These are phyloP conservation scores for Drosophila pseudotalamancana DNA, from an alignment of 2,888 invertebrate genomes.

Conservation along the genomic window DNA sequence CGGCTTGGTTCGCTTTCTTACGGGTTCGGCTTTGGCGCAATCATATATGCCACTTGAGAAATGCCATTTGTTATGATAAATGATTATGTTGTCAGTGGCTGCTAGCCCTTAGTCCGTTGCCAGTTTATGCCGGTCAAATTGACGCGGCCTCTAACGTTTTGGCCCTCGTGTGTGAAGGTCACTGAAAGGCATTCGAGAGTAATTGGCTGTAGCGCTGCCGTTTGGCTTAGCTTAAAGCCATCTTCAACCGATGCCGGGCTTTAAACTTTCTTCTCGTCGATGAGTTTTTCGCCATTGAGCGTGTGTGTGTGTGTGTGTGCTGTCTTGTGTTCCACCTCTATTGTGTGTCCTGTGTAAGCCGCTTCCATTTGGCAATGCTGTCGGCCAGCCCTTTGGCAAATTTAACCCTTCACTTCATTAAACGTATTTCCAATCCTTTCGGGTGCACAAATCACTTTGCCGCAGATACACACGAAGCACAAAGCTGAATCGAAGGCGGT, in stretches of 20 bases:
- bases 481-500: slow-evolving; percentile 31
- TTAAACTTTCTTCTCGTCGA: slow-evolving; percentile 34
- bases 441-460: slow-evolving; percentile 69
- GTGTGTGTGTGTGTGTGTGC: slow-evolving; percentile 10
- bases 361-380: slow-evolving; percentile 40
- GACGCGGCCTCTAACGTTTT: slow-evolving; percentile 34
- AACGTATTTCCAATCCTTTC: slow-evolving; percentile 69
- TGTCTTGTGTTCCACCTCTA: slow-evolving; percentile 41
- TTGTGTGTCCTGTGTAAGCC: slow-evolving; percentile 53
- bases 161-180: slow-evolving; percentile 59
- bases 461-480: slow-evolving; percentile 53
- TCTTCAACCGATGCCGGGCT: slow-evolving; percentile 12
- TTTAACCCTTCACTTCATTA: slow-evolving; percentile 77
- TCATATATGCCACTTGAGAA: slow-evolving; percentile 74
- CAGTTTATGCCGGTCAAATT: slow-evolving; percentile 37
- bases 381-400: slow-evolving; percentile 51
- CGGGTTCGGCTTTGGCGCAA: slow-evolving; percentile 46
- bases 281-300: slow-evolving; percentile 43
- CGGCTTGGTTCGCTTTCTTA: neutral
- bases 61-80: slow-evolving; percentile 76
- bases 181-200: slow-evolving; percentile 54
- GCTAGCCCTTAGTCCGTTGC: slow-evolving; percentile 15
- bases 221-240: slow-evolving; percentile 33
- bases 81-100: slow-evolving; percentile 70
- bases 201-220: slow-evolving; percentile 38